These are phyloP conservation scores for Aurelia aurita DNA, from an alignment of 30 jellyfish, hydroid and myxozoan species.

Conservation along the genomic window DNA sequence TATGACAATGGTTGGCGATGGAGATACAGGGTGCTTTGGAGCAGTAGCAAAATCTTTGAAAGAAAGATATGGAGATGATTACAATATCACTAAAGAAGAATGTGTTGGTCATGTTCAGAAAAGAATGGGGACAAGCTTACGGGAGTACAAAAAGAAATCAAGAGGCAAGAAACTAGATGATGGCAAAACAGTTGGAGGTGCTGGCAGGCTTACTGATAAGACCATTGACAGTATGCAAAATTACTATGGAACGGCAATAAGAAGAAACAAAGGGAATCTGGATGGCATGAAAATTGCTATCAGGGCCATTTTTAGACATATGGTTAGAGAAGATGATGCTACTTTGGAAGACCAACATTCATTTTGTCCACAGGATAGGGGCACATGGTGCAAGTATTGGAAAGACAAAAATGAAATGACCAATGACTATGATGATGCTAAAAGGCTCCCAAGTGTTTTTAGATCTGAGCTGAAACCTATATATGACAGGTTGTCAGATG, in stretches of 20 bases:
- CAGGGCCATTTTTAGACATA: constrained; percentile 21
- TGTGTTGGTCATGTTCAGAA: constrained; percentile 49
- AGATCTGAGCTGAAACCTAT: constrained; percentile 37
- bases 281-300: constrained; percentile 20
- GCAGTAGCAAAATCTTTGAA: not conserved
- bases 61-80: constrained; percentile 7
- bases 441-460: constrained; percentile 57
- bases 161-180: constrained; percentile 6
- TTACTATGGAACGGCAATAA: constrained; percentile 35
- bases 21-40: constrained; percentile 27
- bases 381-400: constrained; percentile 42
- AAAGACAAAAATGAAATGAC: constrained; percentile 12
- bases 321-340: constrained; percentile 6
- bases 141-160: constrained; percentile 1
- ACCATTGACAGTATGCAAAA: constrained; percentile 19
- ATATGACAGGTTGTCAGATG: constrained; percentile 33
- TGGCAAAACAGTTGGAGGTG: constrained; percentile 18
- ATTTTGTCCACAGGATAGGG: constrained; percentile 38
- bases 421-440: not conserved
- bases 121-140: constrained; percentile 26
- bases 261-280: constrained; percentile 21
- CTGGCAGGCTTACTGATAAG: constrained; percentile 21
- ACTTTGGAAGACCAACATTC: constrained; percentile 36
- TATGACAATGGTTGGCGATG: constrained; percentile 44
- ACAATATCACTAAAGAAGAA: constrained; percentile 22